Percentiles rank a stretch among this genome's conserved stretches.
phyloP scores from a whole-genome alignment of 2,113 vertebrate genomes.

The Orycteropus afer region DNA sequence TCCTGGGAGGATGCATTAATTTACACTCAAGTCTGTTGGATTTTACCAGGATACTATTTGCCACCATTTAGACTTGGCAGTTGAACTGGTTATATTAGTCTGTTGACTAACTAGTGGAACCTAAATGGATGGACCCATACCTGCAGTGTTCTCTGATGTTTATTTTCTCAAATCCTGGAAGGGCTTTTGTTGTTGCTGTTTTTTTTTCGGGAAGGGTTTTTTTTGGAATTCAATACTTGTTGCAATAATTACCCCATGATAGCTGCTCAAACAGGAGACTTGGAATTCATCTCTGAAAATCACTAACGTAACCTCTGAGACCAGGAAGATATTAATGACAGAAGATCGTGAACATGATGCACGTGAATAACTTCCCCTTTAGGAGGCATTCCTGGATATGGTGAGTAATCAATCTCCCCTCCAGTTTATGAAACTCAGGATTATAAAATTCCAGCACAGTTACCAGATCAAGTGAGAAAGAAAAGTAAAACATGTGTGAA shows the following conservation, averaged over 20 bases:
- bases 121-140: conserved; percentile 86
- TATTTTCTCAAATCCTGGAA: conserved; percentile 80
- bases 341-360: conserved; percentile 94
- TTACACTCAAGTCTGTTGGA: conserved; percentile 77
- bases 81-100: conserved; percentile 79
- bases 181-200: conserved; percentile 82
- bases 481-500: conserved; percentile 50
- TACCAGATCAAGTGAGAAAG: conserved; percentile 64
- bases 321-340: conserved; percentile 86
- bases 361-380: conserved; percentile 95
- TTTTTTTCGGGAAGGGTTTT: neutral
- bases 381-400: conserved; percentile 99
- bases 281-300: conserved; percentile 88
- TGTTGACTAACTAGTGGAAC: conserved; percentile 78
- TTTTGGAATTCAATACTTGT: conserved; percentile 85
- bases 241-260: conserved; percentile 87
- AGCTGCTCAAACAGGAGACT: conserved; percentile 84
- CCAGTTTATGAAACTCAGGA: conserved; percentile 72
- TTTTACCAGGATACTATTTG: conserved; percentile 82
- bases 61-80: conserved; percentile 74
- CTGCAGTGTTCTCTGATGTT: conserved; percentile 83
- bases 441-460: conserved; percentile 80
- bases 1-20: conserved; percentile 86
- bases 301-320: conserved; percentile 82
- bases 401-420: conserved; percentile 90